Percentiles rank a stretch among this genome's conserved stretches.
Evolutionary conservation across 2,797 vertebrate genomes (phyloP).

Genomic region (Catostomus latipinnis): DNA sequence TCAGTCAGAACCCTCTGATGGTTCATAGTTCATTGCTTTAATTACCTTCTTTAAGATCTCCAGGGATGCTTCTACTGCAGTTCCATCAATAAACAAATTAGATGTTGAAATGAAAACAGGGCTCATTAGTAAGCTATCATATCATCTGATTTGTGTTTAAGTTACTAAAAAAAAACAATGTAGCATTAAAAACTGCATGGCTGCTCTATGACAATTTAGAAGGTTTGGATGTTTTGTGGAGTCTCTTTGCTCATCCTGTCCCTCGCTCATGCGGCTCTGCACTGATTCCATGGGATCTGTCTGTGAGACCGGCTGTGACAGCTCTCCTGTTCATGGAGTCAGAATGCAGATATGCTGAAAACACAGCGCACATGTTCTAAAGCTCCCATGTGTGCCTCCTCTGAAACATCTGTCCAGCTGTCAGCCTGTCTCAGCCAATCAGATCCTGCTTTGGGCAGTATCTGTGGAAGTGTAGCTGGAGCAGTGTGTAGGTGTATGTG

Average conservation of each 20-base stretch:
- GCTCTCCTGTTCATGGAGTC: constrained; percentile 77
- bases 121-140: neutral
- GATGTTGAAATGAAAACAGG: neutral
- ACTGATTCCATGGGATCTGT: constrained; percentile 57
- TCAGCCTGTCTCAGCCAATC: constrained; percentile 79
- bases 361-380: constrained; percentile 66
- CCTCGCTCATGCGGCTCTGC: constrained; percentile 63
- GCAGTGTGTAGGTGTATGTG: constrained; percentile 63
- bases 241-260: constrained; percentile 66
- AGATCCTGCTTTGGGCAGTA: constrained; percentile 77
- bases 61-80: neutral
- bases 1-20: neutral
- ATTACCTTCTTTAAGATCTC: neutral
- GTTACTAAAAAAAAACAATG: neutral
- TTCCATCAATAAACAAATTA: constrained; percentile 7
- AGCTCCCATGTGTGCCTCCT: constrained; percentile 74
- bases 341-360: constrained; percentile 74
- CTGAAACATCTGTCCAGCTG: constrained; percentile 85
- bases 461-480: constrained; percentile 73
- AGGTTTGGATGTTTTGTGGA: constrained; percentile 23
- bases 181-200: constrained; percentile 1
- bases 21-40: constrained; percentile 18
- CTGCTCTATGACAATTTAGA: constrained; percentile 8
- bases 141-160: constrained; percentile 5
- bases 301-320: constrained; percentile 69